Base-by-base conservation (phyloP, 2,113 vertebrate species). In the Syngnathus floridae region DNA sequence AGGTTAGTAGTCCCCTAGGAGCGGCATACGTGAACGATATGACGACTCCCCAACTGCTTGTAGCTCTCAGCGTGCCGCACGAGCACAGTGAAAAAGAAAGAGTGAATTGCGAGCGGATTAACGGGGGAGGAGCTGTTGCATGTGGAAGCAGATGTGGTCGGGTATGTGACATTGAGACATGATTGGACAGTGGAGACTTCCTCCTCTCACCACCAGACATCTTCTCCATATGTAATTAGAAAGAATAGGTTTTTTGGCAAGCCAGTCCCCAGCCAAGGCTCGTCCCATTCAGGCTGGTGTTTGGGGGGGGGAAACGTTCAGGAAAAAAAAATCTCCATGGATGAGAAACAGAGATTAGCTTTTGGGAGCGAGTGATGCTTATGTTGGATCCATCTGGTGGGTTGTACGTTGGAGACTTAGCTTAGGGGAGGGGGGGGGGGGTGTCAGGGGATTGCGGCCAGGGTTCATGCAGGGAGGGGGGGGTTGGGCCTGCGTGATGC, bases 391-490 rank as follows among this genome's bases (percentile, higher is more conserved):
- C 19, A 54, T 73, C 63, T 71, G 56, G 12, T 57, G 63, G 26
- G 16, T 17, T 46, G 64, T 56, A 38, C 1, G 11, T 31, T 65
- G 52, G 66, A 75, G 61, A 63, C 64, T 66, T 19, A 62, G 58
- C 67, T 55, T 70, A 4, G 16, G 1, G 46, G n/a, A n/a, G n/a
- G 17, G 6, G 46, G 5, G 59, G 5, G 19, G 65, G 77, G 71
- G 58, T 59, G 62, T 9, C 66, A 52, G 68, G 68, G 43, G 58
- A 68, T 63, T 65, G 54, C 54, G 80, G 78, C 82, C 65, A 87
- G 19, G 62, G 80, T 73, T 82, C 78, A 80, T 45, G 49, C 48
- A 61, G 11, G 37, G 55, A n/a, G 51, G 56, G 45, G 41, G 55
- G 37, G 55, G 56, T 46, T 45, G 73, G 62, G 67, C 48, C 37